These are phyloP conservation scores for Calidris pygmaea DNA, from an alignment of 2,113 vertebrate species.

Conservation along the genomic window DNA sequence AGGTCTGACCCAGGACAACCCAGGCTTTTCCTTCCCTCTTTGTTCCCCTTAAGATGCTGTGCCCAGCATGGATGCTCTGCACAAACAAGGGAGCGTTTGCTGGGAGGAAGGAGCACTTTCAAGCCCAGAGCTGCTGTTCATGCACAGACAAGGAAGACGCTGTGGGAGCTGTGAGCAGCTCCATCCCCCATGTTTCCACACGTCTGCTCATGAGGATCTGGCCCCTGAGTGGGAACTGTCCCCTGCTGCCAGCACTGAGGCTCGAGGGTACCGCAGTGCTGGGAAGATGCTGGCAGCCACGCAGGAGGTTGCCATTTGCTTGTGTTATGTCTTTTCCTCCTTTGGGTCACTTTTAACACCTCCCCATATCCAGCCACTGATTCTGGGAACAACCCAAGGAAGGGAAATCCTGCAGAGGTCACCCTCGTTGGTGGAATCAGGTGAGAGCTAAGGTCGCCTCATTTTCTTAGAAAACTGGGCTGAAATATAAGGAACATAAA, in stretches of 20 bases:
- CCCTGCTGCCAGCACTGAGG: neutral
- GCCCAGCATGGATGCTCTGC: neutral
- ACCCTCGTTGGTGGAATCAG: neutral
- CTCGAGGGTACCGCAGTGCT: neutral
- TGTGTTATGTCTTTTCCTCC: neutral
- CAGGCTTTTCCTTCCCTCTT: neutral
- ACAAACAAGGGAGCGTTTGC: neutral
- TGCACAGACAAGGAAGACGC: neutral
- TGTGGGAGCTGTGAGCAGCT: neutral
- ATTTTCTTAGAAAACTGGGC: neutral
- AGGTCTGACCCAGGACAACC: neutral
- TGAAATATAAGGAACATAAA: neutral
- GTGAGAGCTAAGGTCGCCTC: neutral
- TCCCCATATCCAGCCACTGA: neutral
- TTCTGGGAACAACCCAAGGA: neutral
- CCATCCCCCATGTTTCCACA: neutral
- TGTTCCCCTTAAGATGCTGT: neutral
- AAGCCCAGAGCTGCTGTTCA: neutral
- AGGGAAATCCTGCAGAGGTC: neutral
- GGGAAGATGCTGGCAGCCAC: neutral
- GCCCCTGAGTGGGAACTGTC: neutral
- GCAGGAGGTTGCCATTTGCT: neutral
- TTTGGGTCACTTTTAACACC: neutral
- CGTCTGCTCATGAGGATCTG: rapidly evolving
- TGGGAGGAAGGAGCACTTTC: neutral